These are phyloP conservation scores for Sparus aurata DNA, from an alignment of 2,797 vertebrate genomes.

Conservation along the genomic window DNA sequence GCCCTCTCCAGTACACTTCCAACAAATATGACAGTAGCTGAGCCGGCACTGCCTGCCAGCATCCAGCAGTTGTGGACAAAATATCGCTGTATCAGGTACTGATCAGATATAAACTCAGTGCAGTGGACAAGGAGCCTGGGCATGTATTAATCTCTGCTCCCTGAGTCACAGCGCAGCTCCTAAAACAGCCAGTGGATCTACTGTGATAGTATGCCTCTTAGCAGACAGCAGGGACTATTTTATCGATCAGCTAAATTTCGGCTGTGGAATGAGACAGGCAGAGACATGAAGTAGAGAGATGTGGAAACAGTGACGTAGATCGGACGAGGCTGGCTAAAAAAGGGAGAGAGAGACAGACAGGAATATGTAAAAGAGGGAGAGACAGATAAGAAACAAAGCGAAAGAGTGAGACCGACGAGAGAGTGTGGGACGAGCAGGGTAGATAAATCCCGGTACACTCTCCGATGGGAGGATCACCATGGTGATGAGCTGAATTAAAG, in stretches of 20 bases:
- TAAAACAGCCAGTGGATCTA: constrained; percentile 9
- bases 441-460: constrained; percentile 39
- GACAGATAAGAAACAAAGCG: constrained; percentile 4
- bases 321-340: neutral
- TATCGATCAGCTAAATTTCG: constrained; percentile 31
- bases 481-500: constrained; percentile 66
- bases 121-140: constrained; percentile 13
- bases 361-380: neutral
- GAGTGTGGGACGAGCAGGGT: constrained; percentile 34
- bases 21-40: constrained; percentile 49
- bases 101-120: constrained; percentile 27
- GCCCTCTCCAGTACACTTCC: constrained; percentile 35
- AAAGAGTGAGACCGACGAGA: constrained; percentile 13
- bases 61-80: constrained; percentile 23
- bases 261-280: constrained; percentile 9
- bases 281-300: neutral
- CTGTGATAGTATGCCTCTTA: constrained; percentile 10
- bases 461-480: constrained; percentile 63
- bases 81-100: constrained; percentile 36
- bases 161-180: constrained; percentile 21
- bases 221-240: constrained; percentile 20
- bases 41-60: constrained; percentile 38
- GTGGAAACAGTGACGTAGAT: constrained; percentile 1
- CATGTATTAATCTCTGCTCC: constrained; percentile 33
- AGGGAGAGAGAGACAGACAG: neutral